Evolutionary conservation across 2,797 vertebrate species (phyloP).

Genomic region (Corythornis leucogaster): DNA sequence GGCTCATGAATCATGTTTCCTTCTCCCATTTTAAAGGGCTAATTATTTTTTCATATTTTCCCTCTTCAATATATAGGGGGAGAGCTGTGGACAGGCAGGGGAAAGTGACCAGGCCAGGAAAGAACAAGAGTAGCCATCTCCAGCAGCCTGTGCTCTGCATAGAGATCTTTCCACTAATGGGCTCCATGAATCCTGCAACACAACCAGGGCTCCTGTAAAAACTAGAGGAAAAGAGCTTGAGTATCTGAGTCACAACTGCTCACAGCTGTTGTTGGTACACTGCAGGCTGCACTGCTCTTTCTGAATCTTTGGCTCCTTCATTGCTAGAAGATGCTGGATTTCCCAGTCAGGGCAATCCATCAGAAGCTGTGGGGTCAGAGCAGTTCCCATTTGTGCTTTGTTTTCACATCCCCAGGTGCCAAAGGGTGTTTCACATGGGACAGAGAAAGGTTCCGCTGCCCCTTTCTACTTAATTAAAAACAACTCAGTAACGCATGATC

Average conservation of each 20-base stretch:
- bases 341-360: not conserved
- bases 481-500: not conserved
- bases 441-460: not conserved
- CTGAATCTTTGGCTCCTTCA: not conserved
- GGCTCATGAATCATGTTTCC: not conserved
- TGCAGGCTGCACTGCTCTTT: not conserved
- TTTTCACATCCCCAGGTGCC: not conserved
- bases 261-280: not conserved
- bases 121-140: not conserved
- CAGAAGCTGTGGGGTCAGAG: not conserved
- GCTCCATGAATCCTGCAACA: not conserved
- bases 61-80: not conserved
- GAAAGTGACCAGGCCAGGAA: not conserved
- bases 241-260: not conserved
- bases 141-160: fast-evolving
- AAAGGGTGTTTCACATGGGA: not conserved
- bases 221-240: not conserved
- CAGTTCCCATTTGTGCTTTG: not conserved
- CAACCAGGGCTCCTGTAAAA: not conserved
- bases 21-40: not conserved
- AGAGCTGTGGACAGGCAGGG: not conserved
- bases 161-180: not conserved
- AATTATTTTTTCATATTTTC: not conserved
- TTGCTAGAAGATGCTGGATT: not conserved
- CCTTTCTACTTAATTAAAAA: not conserved